Evolutionary conservation across 1,140 invertebrate genomes (phyloP).

Genomic region (Aporrectodea caliginosa): DNA sequence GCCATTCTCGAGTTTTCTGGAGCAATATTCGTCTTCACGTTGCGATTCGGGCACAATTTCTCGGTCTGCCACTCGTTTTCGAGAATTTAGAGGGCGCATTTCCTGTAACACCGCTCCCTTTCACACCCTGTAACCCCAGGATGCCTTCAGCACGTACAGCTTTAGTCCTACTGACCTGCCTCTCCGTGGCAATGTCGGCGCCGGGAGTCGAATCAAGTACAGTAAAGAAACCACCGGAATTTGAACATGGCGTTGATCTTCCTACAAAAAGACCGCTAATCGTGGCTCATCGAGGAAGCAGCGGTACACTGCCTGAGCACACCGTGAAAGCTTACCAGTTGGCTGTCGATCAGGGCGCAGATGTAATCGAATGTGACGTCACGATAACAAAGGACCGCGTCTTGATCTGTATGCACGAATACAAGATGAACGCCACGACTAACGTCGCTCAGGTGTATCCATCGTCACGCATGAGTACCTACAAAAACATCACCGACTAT

Average conservation of each 20-base stretch:
- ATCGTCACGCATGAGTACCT: slow-evolving; percentile 16
- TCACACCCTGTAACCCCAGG: no score
- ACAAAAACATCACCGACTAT: slow-evolving; percentile 34
- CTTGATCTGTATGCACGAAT: slow-evolving; percentile 41
- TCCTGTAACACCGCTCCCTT: no score
- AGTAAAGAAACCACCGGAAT: no score
- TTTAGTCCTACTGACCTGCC: no score
- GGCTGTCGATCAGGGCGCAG: slow-evolving; percentile 36
- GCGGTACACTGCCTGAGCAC: slow-evolving; percentile 39
- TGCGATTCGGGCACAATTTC: no score
- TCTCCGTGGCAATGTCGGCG: no score
- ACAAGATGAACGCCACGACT: slow-evolving; percentile 35
- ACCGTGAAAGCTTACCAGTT: slow-evolving; percentile 39
- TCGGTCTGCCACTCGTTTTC: no score
- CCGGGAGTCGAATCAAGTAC: no score
- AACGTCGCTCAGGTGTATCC: slow-evolving; percentile 34
- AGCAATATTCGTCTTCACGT: no score
- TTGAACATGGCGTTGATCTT: slow-evolving; percentile 15
- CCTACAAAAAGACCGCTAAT: slow-evolving; percentile 31
- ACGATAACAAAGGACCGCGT: slow-evolving; percentile 39
- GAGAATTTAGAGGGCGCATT: no score
- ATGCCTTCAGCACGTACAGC: no score
- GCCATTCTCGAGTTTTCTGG: no score
- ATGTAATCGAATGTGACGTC: slow-evolving; percentile 42
- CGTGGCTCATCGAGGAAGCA: slow-evolving; percentile 41